Evolutionary conservation across 2,797 vertebrate species (phyloP).

Genomic region (Tympanoctomys barrerae): DNA sequence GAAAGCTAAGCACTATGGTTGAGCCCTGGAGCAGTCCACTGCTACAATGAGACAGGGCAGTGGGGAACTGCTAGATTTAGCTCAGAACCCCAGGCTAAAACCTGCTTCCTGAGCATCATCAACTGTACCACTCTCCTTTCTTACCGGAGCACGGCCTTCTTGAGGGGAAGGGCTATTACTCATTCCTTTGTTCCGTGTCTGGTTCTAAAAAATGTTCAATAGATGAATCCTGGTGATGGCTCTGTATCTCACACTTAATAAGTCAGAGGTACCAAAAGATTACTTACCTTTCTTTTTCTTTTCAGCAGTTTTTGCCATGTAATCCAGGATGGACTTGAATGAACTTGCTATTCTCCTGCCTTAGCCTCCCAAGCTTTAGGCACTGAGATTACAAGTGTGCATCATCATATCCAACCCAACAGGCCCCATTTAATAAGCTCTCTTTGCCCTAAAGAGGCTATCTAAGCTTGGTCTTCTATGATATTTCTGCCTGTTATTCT

Average conservation of each 20-base stretch:
- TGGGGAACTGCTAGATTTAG: background rate
- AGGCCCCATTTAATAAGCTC: background rate
- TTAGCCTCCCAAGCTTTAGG: background rate
- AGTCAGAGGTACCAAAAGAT: background rate
- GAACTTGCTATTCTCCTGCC: background rate
- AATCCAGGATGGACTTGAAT: background rate
- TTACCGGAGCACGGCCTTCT: rapidly evolving
- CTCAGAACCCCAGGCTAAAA: background rate
- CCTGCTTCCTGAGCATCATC: background rate
- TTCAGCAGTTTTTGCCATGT: background rate
- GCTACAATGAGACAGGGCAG: rapidly evolving
- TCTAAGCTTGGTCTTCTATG: background rate
- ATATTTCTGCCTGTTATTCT: background rate
- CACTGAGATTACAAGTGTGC: background rate
- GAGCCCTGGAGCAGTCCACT: background rate
- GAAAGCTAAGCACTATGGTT: background rate
- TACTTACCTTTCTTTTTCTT: background rate
- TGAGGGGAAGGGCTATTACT: background rate
- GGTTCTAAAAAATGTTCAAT: background rate
- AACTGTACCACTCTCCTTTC: background rate
- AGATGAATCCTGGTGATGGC: background rate
- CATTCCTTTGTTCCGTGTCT: background rate
- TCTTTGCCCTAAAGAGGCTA: background rate
- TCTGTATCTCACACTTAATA: background rate
- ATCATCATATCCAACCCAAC: background rate